phyloP scores from a whole-genome alignment of 1,140 invertebrate species.

The Berghia stephanieae region DNA sequence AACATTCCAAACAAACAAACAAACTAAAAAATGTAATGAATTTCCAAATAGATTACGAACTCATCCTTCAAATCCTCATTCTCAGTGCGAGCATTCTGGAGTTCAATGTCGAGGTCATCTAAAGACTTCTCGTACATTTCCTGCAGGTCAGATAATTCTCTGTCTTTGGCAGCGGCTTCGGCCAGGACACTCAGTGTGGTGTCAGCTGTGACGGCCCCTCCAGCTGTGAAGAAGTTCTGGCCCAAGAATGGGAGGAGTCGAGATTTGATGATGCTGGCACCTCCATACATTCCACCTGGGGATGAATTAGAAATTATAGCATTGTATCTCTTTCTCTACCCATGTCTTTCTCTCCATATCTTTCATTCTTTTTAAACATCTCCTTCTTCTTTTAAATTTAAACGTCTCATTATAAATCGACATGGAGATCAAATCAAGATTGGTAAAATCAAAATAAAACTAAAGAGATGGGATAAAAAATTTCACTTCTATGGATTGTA shows the following conservation, averaged over 20 bases:
- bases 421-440: too few species aligned
- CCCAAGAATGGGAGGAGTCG: conserved; percentile 63
- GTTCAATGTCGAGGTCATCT: conserved; percentile 57
- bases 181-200: conserved; percentile 56
- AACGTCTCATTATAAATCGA: too few species aligned
- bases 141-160: conserved; percentile 60
- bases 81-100: conserved; percentile 51
- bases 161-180: conserved; percentile 58
- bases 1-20: too few species aligned
- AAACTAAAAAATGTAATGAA: too few species aligned
- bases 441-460: too few species aligned
- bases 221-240: conserved; percentile 59
- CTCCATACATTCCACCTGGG: conserved; percentile 63
- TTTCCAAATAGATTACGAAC: conserved; percentile 47
- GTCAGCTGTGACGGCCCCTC: conserved; percentile 54
- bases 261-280: conserved; percentile 62
- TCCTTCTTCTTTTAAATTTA: too few species aligned
- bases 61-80: conserved; percentile 62
- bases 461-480: too few species aligned
- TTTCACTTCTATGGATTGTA: too few species aligned
- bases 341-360: too few species aligned
- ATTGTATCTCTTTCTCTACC: too few species aligned
- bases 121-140: conserved; percentile 63
- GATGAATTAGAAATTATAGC: neutral
- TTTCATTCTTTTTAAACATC: too few species aligned